Conservation (phyloP, 2,888 invertebrate genomes). For the Megaustenia siamemsis region DNA sequence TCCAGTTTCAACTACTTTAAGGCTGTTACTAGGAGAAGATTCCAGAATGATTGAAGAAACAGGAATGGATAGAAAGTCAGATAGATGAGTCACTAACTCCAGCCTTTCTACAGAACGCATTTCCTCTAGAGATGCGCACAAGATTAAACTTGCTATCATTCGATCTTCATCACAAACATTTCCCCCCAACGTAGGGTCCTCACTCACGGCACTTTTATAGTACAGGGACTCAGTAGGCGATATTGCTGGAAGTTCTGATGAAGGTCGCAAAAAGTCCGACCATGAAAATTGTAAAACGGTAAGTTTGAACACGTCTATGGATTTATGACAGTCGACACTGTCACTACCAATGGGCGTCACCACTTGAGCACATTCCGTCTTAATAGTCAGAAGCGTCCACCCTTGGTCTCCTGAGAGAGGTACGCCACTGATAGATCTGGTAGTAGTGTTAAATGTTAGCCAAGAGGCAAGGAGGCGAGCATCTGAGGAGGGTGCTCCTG, state of each 20-base stretch:
- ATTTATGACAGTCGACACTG: not conserved
- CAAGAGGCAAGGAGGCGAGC: constrained; percentile 48
- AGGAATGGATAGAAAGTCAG: constrained; percentile 58
- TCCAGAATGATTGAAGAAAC: constrained; percentile 47
- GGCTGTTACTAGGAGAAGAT: constrained; percentile 38
- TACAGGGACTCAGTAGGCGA: not conserved
- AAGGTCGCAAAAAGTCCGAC: not conserved
- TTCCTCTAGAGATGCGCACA: constrained; percentile 53
- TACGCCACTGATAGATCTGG: constrained; percentile 48
- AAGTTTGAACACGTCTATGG: constrained; percentile 53
- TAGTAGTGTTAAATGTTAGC: constrained; percentile 48
- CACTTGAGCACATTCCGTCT: constrained; percentile 6
- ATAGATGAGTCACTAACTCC: constrained; percentile 51
- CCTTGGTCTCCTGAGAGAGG: constrained; percentile 49
- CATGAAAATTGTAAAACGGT: constrained; percentile 40
- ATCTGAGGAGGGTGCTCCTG: constrained; percentile 23
- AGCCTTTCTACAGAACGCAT: constrained; percentile 49
- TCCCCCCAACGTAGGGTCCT: not conserved
- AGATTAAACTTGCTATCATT: constrained; percentile 54
- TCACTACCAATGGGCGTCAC: not conserved
- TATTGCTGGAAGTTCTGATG: not conserved
- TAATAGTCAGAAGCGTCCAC: constrained; percentile 36
- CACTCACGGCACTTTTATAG: not conserved
- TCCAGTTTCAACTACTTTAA: constrained; percentile 49
- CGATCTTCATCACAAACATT: constrained; percentile 42